Base-by-base conservation (phyloP, 2,888 invertebrate genomes). In the Lordiphosa fenestrarum region DNA sequence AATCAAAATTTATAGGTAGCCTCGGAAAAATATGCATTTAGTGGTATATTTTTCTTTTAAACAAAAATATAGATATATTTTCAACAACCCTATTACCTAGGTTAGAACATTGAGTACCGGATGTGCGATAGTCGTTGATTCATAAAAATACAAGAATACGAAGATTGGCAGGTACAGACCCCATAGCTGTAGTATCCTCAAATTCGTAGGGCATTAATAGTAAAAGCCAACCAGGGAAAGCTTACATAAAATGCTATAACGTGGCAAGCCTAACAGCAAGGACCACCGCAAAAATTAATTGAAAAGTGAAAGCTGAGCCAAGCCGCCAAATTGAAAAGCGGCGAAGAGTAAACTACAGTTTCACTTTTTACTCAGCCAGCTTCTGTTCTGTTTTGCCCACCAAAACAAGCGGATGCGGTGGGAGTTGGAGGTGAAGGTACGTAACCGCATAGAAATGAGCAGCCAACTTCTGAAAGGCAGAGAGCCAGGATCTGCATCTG, bases 221-320 rank as follows among this genome's bases (percentile, higher is more conserved):
- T 30, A 44, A 23, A 51, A 44, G 23, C 30, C 39, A 63, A 46
- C 55, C 33, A 46, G 62, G 62, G 65, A 50, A 56, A 49, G 62
- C 47, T 63, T 67, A 57, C 47, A 64, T 66, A 73, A 77, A 54
- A 66, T 52, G 36, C 48, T 47, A 36, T 66, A 66, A 12, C 36
- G 48, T 37, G 57, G 49, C 57, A 41, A 42, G 42, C 33, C 21
- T 23, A 47, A 48, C 47, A 55, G 35, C 30, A 35, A 39, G 39
- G 42, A 58, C 55, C 7, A 46, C 75, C 78, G 54, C 64, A 55
- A 57, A 47, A 60, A 80, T 80, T 83, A 77, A 83, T 77, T 76
- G 82, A 76, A 77, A 81, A 77, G 84, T 68, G 81, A 77, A 76
- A 77, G 66, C 72, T 53, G 59, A 56, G 39, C 53, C 48, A 68